Evolutionary conservation across 2,113 vertebrate species (phyloP), one percentile per base, ranked within the genome.

Genomic region (Fregata magnificens): DNA sequence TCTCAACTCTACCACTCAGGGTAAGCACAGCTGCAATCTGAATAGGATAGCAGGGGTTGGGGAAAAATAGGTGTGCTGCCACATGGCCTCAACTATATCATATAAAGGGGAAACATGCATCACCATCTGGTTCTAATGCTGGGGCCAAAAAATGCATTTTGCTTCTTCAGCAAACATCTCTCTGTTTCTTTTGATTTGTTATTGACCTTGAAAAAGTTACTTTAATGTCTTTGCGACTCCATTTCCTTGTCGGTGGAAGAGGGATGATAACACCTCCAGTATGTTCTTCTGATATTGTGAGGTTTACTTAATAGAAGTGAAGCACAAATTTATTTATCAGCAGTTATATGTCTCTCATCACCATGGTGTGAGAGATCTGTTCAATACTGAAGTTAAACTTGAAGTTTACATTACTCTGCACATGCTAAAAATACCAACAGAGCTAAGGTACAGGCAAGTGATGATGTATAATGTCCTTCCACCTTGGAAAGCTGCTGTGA

Each of bases 401-500:
- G 50, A 95, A 86, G 45, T 50, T 86, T 82, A 49, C 34, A 69
- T 76, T 96, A 62, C 55, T 86, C 61, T 81, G 66, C 8, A 73
- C 13, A 40, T 65, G 40, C 61, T 9, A 90, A 91, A 88, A 97
- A 65, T 52, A 59, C 42, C 11, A 16, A 18, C 13, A 86, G 50
- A 95, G 24, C 32, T 69, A 56, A 82, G 31, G 44, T 13, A 59
- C 56, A 56, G 26, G 76, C 28, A 80, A 59, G 50, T 53, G 78
- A 85, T 70, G 59, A 96, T 94, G 44, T 86, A 72, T 62, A 94
- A 96, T 83, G 67, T 78, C 93, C 87, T 76, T 85, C 59, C 90
- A 95, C 55, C 96, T 95, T 90, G 91, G 92, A 97, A 94, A 90
- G 49, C 74, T 94, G 59, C 36, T 31, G 50, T 92, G 95, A 98